Conservation (phyloP, 2,797 vertebrate species). For the Gymnothorax reevesii region DNA sequence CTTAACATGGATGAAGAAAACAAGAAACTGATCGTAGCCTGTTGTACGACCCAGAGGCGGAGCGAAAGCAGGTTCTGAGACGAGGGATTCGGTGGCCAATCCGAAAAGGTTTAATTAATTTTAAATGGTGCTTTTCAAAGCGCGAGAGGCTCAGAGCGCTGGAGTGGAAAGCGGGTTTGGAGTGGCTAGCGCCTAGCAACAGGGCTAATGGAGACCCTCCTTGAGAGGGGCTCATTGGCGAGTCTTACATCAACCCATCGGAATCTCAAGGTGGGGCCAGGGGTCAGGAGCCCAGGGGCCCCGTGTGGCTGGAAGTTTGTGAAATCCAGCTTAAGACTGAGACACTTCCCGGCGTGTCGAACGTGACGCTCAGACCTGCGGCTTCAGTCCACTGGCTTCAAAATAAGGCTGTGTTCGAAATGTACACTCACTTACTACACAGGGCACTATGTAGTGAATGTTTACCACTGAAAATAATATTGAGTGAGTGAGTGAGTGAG, state of each 20-base stretch:
- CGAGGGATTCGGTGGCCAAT: conserved; percentile 81
- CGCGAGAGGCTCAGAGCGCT: conserved; percentile 85
- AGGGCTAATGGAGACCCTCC: conserved; percentile 83
- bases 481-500: too few relatives aligned
- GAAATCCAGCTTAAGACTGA: conserved; percentile 32
- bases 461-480: too few relatives aligned
- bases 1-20: conserved; percentile 26
- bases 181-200: conserved; percentile 89
- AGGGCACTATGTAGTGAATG: too few relatives aligned
- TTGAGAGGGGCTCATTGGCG: conserved; percentile 79
- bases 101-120: conserved; percentile 92
- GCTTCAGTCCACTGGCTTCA: background rate
- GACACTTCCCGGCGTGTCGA: background rate
- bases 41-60: conserved; percentile 65
- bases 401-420: background rate
- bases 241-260: conserved; percentile 91
- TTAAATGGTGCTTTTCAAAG: conserved; percentile 95
- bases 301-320: conserved; percentile 45
- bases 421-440: too few relatives aligned
- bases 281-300: conserved; percentile 20
- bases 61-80: conserved; percentile 58
- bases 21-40: conserved; percentile 63
- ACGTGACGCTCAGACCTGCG: background rate
- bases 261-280: conserved; percentile 73
- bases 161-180: conserved; percentile 91